A percentile compares a stretch with the other conserved stretches of the same genome.
phyloP scores from a whole-genome alignment of 2,113 vertebrate species.

The Urocynchramus pylzowi region DNA sequence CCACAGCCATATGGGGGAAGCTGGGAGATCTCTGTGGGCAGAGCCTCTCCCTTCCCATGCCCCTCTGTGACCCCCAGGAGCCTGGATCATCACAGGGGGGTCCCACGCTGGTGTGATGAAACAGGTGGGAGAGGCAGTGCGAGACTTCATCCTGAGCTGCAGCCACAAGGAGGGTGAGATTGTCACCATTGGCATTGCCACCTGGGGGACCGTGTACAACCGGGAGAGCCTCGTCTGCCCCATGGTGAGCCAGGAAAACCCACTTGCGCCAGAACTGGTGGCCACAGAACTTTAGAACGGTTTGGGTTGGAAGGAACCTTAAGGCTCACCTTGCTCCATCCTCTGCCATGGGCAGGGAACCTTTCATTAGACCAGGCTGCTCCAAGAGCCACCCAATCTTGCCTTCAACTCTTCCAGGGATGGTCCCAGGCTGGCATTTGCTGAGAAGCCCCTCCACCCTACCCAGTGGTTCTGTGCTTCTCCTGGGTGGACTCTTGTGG shows the following conservation, averaged over 20 bases:
- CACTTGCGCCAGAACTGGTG: background rate
- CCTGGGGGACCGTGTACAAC: slow-evolving; percentile 92
- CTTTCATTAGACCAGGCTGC: background rate
- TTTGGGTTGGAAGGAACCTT: background rate
- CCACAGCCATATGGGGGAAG: background rate
- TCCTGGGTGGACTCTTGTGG: background rate
- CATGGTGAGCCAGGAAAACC: slow-evolving; percentile 50
- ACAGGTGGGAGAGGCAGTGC: slow-evolving; percentile 90
- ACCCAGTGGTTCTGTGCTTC: background rate
- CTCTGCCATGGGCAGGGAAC: background rate
- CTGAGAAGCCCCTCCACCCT: background rate
- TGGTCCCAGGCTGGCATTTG: background rate
- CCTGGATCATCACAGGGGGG: slow-evolving; percentile 95
- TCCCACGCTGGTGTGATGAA: slow-evolving; percentile 95
- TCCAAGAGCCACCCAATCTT: background rate
- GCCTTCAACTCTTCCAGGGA: background rate
- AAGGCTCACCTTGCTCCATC: background rate
- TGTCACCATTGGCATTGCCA: slow-evolving; percentile 90
- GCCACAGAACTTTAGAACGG: background rate
- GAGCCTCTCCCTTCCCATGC: background rate
- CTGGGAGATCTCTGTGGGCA: background rate
- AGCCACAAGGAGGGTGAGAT: slow-evolving; percentile 74
- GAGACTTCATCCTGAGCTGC: slow-evolving; percentile 81
- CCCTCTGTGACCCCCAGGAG: slow-evolving; percentile 74
- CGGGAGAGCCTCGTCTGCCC: slow-evolving; percentile 72